Evolutionary conservation across 2,797 vertebrate species (phyloP).

Genomic region (Myiotriccus ornatus): DNA sequence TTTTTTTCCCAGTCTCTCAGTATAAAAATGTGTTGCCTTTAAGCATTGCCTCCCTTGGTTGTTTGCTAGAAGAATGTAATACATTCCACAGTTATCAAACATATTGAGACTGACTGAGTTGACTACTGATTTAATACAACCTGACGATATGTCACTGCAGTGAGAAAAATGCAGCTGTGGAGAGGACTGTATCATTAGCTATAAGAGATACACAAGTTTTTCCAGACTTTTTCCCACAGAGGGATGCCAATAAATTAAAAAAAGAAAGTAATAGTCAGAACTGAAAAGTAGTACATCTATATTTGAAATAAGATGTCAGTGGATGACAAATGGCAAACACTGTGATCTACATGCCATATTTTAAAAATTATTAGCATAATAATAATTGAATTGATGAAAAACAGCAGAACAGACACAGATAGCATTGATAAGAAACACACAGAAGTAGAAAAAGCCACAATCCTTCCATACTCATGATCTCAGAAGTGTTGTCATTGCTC

Average conservation of each 20-base stretch:
- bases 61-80: background rate
- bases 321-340: background rate
- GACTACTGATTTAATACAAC: background rate
- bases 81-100: background rate
- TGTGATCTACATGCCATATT: background rate
- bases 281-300: background rate
- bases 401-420: background rate
- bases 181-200: background rate
- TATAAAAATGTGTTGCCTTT: background rate
- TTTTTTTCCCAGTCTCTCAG: background rate
- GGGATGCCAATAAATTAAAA: background rate
- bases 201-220: background rate
- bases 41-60: background rate
- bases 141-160: background rate
- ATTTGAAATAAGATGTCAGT: background rate
- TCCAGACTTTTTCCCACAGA: background rate
- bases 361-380: background rate
- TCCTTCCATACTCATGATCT: background rate
- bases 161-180: background rate
- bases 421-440: background rate
- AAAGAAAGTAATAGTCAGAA: background rate
- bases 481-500: background rate
- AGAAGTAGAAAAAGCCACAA: background rate
- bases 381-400: background rate
- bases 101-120: background rate